These are phyloP conservation scores for Isotomurus palustris DNA, from an alignment of 2,888 invertebrate genomes.

Conservation along the genomic window DNA sequence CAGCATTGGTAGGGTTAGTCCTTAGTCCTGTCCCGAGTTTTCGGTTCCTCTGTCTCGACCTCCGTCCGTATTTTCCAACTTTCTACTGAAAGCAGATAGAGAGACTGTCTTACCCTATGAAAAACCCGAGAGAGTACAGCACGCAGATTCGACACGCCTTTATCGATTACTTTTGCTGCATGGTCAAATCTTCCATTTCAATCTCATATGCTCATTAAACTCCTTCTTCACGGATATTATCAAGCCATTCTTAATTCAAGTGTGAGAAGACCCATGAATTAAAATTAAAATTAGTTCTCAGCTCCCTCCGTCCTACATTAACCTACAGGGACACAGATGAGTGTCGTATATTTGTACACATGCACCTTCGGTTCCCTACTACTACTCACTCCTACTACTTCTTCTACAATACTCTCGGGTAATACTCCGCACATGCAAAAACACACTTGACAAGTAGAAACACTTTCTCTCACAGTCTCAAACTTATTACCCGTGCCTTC, in stretches of 20 bases:
- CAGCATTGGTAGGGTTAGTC: not conserved
- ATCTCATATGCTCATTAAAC: not conserved
- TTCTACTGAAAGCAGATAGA: too few relatives aligned
- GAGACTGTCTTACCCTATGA: not conserved
- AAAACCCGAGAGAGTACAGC: not conserved
- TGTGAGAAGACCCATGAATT: too few relatives aligned
- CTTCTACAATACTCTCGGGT: too few relatives aligned
- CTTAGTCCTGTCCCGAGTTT: not conserved
- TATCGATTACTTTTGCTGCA: constrained; percentile 9
- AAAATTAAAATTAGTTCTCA: too few relatives aligned
- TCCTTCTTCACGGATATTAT: too few relatives aligned
- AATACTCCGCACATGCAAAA: not conserved
- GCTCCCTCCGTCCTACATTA: too few relatives aligned
- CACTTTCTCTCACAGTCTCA: not conserved
- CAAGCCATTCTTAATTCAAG: too few relatives aligned
- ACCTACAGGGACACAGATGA: too few relatives aligned
- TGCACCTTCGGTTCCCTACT: too few relatives aligned
- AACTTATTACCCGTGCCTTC: not conserved
- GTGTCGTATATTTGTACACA: too few relatives aligned
- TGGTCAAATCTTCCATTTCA: constrained; percentile 2
- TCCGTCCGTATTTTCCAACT: not conserved
- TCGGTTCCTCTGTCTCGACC: constrained; percentile 3
- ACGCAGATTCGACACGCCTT: constrained; percentile 11
- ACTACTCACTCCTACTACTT: not conserved
- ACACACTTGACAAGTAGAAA: not conserved